Evolutionary conservation across 2,888 invertebrate genomes (phyloP).

Genomic region (Sinodicranocentrus sp.): DNA sequence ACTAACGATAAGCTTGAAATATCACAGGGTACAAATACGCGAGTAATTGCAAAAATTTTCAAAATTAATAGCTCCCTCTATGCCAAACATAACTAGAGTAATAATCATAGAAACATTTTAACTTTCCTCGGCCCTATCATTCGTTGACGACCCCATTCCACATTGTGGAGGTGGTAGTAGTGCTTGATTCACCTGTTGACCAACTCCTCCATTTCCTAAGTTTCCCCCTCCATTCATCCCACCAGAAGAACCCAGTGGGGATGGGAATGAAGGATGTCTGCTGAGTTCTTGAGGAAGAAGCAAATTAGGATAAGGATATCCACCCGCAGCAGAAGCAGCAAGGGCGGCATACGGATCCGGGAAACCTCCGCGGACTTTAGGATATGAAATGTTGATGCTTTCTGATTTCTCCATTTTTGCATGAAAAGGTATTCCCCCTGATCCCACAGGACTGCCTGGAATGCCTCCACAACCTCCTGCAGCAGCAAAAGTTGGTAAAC

Average conservation of each 20-base stretch:
- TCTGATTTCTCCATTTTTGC: slow-evolving; percentile 73
- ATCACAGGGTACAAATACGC: no score
- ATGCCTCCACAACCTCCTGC: slow-evolving; percentile 30
- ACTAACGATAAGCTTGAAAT: no score
- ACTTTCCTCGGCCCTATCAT: slow-evolving; percentile 91
- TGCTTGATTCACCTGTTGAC: slow-evolving; percentile 54
- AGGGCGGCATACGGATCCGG: slow-evolving; percentile 67
- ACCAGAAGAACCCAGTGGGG: slow-evolving; percentile 52
- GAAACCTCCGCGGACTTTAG: slow-evolving; percentile 59
- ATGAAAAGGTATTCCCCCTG: slow-evolving; percentile 40
- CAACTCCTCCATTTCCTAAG: not conserved
- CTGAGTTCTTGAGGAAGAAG: slow-evolving; percentile 52
- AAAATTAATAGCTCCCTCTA: no score
- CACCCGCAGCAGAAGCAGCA: slow-evolving; percentile 76
- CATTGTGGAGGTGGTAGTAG: slow-evolving; percentile 37
- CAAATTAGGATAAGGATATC: slow-evolving; percentile 73
- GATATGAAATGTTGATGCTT: slow-evolving; percentile 71
- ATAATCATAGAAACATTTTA: slow-evolving; percentile 80
- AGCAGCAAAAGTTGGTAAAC: slow-evolving; percentile 45
- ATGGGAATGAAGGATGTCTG: slow-evolving; percentile 56
- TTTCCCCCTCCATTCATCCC: not conserved
- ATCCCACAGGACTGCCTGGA: slow-evolving; percentile 41
- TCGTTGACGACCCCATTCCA: slow-evolving; percentile 78
- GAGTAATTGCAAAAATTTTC: no score
- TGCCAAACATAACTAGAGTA: no score